Conservation (phyloP, 1,140 invertebrate species). For the Pseudomyrmex dendroicus region DNA sequence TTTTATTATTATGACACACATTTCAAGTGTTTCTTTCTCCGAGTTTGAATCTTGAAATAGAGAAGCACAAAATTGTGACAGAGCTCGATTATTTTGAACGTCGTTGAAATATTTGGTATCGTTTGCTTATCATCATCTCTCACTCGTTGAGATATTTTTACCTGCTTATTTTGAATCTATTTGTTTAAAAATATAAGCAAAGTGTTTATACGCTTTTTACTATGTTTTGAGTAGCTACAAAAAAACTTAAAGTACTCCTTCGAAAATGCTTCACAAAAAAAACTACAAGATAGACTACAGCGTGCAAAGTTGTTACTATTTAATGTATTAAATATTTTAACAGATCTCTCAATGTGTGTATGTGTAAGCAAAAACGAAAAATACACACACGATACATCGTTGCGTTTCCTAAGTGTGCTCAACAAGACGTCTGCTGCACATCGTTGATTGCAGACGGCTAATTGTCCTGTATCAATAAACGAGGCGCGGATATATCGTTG, state of each 20-base stretch:
- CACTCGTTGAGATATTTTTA: neutral
- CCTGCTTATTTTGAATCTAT: neutral
- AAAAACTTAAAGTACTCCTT: conserved; percentile 4
- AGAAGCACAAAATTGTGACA: too few relatives aligned
- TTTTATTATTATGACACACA: too few relatives aligned
- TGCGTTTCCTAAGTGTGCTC: conserved; percentile 20
- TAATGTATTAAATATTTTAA: too few relatives aligned
- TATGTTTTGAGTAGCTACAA: neutral
- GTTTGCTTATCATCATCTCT: neutral
- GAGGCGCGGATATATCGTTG: conserved; percentile 45
- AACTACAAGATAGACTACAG: too few relatives aligned
- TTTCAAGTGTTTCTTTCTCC: too few relatives aligned
- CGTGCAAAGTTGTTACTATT: too few relatives aligned
- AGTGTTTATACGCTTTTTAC: neutral
- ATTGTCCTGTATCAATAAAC: conserved; percentile 69
- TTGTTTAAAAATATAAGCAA: neutral
- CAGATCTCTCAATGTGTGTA: too few relatives aligned
- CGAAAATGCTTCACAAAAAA: too few relatives aligned
- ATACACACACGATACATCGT: neutral
- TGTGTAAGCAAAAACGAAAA: too few relatives aligned
- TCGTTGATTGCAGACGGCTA: conserved; percentile 52
- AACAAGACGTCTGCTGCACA: conserved; percentile 39
- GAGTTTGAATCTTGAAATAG: too few relatives aligned
- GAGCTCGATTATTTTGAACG: too few relatives aligned
- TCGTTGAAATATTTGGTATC: too few relatives aligned